Percentiles rank a stretch among this genome's conserved stretches.
Conservation (phyloP, 2,888 invertebrate species). For the Timandra comae region DNA sequence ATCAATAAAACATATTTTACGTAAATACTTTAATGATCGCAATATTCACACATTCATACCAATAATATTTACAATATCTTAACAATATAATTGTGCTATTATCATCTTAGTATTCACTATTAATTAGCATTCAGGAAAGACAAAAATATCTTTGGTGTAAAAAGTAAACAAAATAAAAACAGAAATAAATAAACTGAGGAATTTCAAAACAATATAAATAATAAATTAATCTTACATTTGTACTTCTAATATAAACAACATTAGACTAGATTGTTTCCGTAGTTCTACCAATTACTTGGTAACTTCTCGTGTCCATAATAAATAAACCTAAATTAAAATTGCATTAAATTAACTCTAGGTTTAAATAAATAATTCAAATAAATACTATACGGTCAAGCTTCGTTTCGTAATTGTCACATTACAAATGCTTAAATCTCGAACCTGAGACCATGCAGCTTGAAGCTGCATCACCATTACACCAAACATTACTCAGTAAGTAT, state of each 20-base stretch:
- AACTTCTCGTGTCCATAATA: too few relatives aligned
- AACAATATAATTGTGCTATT: slow-evolving; percentile 71
- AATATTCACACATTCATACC: slow-evolving; percentile 71
- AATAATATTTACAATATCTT: slow-evolving; percentile 68
- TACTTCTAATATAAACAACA: slow-evolving; percentile 8
- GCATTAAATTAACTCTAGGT: too few relatives aligned
- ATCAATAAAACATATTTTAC: slow-evolving; percentile 37
- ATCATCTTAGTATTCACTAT: slow-evolving; percentile 30
- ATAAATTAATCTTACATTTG: slow-evolving; percentile 14
- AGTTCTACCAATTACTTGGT: too few relatives aligned
- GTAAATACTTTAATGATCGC: slow-evolving; percentile 73
- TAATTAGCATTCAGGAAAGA: slow-evolving; percentile 16
- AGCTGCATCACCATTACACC: too few relatives aligned
- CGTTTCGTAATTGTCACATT: too few relatives aligned
- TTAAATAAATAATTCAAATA: too few relatives aligned
- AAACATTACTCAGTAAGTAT: too few relatives aligned
- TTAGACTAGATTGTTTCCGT: background rate
- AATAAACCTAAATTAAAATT: too few relatives aligned
- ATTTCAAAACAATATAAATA: slow-evolving; percentile 10
- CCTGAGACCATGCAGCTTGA: too few relatives aligned
- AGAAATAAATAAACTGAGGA: slow-evolving; percentile 19
- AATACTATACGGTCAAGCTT: too few relatives aligned
- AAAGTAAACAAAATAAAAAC: slow-evolving; percentile 46
- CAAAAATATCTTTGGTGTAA: slow-evolving; percentile 40
- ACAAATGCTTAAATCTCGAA: too few relatives aligned